Conservation (phyloP, 2,797 vertebrate species). For the Atherinosoma microstoma region DNA sequence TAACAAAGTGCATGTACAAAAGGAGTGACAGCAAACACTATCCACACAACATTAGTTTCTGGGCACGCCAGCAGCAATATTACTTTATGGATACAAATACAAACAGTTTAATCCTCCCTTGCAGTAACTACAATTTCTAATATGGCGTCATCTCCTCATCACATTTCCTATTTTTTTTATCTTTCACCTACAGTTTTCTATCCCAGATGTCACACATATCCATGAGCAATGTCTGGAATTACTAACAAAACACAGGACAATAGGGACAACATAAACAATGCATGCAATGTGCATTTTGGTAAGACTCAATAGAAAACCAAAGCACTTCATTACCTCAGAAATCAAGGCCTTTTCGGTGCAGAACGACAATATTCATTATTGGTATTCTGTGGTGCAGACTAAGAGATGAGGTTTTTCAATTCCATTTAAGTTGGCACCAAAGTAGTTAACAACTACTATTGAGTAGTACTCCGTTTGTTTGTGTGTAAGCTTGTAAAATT, state of each 20-base stretch:
- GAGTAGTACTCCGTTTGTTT: not conserved
- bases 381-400: not conserved
- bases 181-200: not conserved
- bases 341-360: not conserved
- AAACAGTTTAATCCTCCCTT: not conserved
- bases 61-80: conserved; percentile 13
- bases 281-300: not conserved
- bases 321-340: not conserved
- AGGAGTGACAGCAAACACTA: conserved; percentile 39
- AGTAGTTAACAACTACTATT: not conserved
- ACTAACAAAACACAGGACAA: not conserved
- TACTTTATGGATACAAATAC: not conserved
- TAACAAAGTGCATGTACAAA: conserved; percentile 34
- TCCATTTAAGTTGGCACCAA: not conserved
- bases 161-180: not conserved
- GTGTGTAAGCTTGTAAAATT: not conserved
- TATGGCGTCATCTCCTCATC: not conserved
- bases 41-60: conserved; percentile 15
- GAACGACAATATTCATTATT: not conserved
- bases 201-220: not conserved
- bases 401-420: not conserved
- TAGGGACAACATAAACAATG: not conserved
- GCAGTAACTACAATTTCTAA: not conserved
- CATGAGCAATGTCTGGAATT: not conserved
- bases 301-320: not conserved